phyloP scores from a whole-genome alignment of 1,140 invertebrate species.

The Achatina immaculata region DNA sequence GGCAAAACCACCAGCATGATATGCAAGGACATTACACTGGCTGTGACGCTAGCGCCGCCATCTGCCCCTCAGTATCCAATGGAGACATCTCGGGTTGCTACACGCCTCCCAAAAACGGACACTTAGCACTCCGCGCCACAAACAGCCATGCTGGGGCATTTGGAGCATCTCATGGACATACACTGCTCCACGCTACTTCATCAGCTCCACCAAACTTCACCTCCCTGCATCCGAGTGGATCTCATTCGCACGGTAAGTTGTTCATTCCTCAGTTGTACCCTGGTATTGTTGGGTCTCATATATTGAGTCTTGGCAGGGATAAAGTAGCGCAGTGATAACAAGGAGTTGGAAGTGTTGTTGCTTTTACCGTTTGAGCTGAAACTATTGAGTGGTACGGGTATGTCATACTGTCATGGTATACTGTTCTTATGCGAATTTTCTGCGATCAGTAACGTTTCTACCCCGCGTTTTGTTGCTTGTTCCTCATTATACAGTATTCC shows the following conservation, averaged over 20 bases:
- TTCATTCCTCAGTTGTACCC: too few species aligned
- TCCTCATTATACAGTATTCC: too few species aligned
- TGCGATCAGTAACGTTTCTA: too few species aligned
- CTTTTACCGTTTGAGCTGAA: too few species aligned
- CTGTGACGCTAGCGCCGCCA: conserved; percentile 30
- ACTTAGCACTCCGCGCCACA: conserved; percentile 39
- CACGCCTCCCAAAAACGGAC: conserved; percentile 28
- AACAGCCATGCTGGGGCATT: conserved; percentile 49
- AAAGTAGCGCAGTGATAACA: too few species aligned
- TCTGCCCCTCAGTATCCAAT: conserved; percentile 17
- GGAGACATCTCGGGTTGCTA: conserved; percentile 22
- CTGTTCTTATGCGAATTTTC: too few species aligned
- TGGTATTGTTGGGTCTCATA: too few species aligned
- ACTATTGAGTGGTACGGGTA: too few species aligned
- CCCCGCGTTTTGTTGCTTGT: too few species aligned
- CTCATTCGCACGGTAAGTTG: conserved; percentile 20
- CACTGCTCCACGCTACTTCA: conserved; percentile 60
- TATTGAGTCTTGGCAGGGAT: too few species aligned
- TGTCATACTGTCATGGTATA: too few species aligned
- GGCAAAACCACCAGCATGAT: conserved; percentile 21
- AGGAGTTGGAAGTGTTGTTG: too few species aligned
- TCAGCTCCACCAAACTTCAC: conserved; percentile 66
- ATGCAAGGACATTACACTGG: conserved; percentile 9
- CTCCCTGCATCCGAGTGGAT: conserved; percentile 41
- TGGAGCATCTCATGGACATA: conserved; percentile 52